Base-by-base conservation (phyloP, 2,888 invertebrate genomes). In the Cistogaster globosa region DNA sequence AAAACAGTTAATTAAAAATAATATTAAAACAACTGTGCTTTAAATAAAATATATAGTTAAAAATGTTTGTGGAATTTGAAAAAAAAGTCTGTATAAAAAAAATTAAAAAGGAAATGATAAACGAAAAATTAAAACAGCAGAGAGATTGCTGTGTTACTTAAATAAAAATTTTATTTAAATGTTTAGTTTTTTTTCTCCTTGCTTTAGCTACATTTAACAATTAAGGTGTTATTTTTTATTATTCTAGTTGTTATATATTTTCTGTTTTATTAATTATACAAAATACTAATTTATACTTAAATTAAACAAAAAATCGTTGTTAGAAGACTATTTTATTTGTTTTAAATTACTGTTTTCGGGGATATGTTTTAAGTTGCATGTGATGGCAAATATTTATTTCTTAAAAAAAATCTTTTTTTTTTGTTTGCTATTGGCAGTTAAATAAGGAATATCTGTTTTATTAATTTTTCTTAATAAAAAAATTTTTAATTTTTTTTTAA, bases 291-390 rank as follows among this genome's bases (percentile, higher is more conserved):
- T 82, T 63, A 63, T 82, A 68, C 38, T 58, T 75, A 68, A 62
- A 42, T 51, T 57, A 51, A 69, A 26, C 62, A 75, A 82, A 85
- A 75, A 82, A 79, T 85, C 85, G 85, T 85, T 85, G 85, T 85
- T 60, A 82, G 69, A 79, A 82, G 71, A 82, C 85, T 82, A 55
- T 76, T 69, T 78, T 26, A 71, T n/a, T 58, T 32, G 18, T 60
- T 32, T 32, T 32, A 8, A 32, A 32, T 76, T 63, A n/a, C 68
- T 74, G 45, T 36, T 51, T 76, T 16, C 8, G 65, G 84, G 85
- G 85, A 85, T 85, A 85, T 85, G 85, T 85, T 82, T 85, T 67
- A 67, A 67, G 85, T 85, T 85, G 65, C 69, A 81, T 67, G 57
- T 77, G 71, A 67, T 82, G 85, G 82, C 85, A 75, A 72, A 65